These are phyloP conservation scores for Adineta ricciae DNA, from an alignment of 2,888 invertebrate species.

Conservation along the genomic window DNA sequence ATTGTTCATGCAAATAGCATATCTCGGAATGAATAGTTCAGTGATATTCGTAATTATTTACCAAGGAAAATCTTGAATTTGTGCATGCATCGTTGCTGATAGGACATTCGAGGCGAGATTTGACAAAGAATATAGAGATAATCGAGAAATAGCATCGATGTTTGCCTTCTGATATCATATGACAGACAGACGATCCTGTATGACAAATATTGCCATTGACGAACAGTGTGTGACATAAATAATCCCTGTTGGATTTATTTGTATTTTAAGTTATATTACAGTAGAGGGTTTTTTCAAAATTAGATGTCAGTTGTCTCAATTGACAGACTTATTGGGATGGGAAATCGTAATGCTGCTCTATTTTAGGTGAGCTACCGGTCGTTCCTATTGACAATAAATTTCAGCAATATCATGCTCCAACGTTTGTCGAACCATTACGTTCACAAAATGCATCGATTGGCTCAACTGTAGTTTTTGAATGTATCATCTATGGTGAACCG, in stretches of 20 bases:
- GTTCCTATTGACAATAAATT: neutral
- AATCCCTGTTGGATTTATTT: neutral
- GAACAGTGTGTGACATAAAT: neutral
- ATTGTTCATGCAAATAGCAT: no score
- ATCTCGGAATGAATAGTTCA: no score
- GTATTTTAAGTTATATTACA: neutral
- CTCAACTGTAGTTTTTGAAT: slow-evolving; percentile 40
- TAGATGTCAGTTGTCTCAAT: neutral
- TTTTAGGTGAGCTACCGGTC: neutral
- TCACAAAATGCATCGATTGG: slow-evolving; percentile 46
- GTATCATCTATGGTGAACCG: slow-evolving; percentile 43
- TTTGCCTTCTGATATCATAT: neutral
- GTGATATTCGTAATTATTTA: neutral
- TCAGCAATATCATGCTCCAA: slow-evolving; percentile 37
- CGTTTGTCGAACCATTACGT: slow-evolving; percentile 46
- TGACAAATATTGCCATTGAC: neutral
- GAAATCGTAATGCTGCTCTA: neutral
- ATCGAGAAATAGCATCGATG: neutral
- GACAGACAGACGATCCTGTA: neutral
- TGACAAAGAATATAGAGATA: neutral
- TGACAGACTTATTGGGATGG: no score
- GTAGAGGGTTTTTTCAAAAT: neutral
- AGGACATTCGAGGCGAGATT: neutral
- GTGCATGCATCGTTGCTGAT: neutral
- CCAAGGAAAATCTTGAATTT: neutral